phyloP scores from a whole-genome alignment of 2,113 vertebrate species.

The Crotalus tigris region DNA sequence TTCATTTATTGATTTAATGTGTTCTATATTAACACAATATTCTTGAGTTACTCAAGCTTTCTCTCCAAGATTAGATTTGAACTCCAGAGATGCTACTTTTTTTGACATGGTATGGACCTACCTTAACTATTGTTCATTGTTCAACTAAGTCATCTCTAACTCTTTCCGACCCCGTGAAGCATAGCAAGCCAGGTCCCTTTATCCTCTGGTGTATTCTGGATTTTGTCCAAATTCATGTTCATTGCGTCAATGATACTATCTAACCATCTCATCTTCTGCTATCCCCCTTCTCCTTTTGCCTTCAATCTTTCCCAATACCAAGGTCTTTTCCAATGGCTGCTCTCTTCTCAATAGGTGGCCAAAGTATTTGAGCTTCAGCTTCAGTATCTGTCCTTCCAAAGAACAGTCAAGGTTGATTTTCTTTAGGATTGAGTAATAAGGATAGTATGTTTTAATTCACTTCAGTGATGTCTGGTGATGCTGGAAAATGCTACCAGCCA shows the following conservation, averaged over 20 bases:
- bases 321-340: too few species aligned
- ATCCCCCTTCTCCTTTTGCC: too few species aligned
- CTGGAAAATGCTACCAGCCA: not conserved
- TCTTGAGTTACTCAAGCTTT: not conserved
- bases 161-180: not conserved
- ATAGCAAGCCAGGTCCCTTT: not conserved
- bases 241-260: too few species aligned
- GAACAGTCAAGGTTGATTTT: not conserved
- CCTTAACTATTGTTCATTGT: not conserved
- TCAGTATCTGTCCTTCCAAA: too few species aligned
- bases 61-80: not conserved
- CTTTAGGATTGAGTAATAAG: not conserved
- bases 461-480: not conserved
- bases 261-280: too few species aligned
- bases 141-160: not conserved
- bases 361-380: too few species aligned
- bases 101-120: not conserved
- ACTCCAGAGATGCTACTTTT: not conserved
- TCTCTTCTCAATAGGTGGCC: too few species aligned
- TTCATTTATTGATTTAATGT: not conserved
- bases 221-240: too few species aligned
- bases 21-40: not conserved
- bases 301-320: too few species aligned
- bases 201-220: too few species aligned
- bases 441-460: not conserved